A percentile compares a stretch with the other conserved stretches of the same genome.
Evolutionary conservation across 1,140 invertebrate genomes (phyloP).

Genomic region (Nasonia giraulti): DNA sequence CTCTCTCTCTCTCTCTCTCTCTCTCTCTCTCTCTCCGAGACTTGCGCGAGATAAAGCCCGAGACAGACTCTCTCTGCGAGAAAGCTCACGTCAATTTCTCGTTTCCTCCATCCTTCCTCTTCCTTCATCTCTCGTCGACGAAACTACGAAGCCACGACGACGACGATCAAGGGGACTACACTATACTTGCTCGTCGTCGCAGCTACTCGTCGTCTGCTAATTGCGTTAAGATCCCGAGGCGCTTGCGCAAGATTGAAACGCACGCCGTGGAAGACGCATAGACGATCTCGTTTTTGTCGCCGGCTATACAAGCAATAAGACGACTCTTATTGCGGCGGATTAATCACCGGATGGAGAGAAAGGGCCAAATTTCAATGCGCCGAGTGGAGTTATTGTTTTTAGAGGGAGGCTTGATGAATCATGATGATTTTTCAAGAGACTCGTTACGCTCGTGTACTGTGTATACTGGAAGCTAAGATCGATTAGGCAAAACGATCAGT

Average conservation of each 20-base stretch:
- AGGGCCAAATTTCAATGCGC: background rate
- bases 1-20: background rate
- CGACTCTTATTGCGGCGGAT: background rate
- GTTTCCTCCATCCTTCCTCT: background rate
- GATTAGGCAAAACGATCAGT: background rate
- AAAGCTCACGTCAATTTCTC: constrained; percentile 13
- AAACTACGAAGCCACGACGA: constrained; percentile 9
- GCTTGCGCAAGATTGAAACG: constrained; percentile 44
- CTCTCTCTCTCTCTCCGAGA: too few relatives aligned
- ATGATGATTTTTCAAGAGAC: background rate
- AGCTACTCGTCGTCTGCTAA: constrained; percentile 47
- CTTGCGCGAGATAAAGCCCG: background rate
- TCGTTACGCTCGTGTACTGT: too few relatives aligned
- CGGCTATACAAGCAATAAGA: background rate
- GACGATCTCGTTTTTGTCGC: background rate
- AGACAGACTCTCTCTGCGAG: background rate
- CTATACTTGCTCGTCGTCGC: background rate
- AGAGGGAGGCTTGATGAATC: too few relatives aligned
- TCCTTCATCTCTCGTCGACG: background rate
- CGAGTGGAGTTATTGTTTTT: background rate
- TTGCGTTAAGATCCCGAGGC: constrained; percentile 57
- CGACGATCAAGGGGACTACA: constrained; percentile 18
- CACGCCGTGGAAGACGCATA: background rate
- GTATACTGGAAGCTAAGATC: too few relatives aligned
- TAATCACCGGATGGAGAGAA: background rate